These are phyloP conservation scores for Zaprionus capensis DNA, from an alignment of 1,140 invertebrate species.

Conservation along the genomic window DNA sequence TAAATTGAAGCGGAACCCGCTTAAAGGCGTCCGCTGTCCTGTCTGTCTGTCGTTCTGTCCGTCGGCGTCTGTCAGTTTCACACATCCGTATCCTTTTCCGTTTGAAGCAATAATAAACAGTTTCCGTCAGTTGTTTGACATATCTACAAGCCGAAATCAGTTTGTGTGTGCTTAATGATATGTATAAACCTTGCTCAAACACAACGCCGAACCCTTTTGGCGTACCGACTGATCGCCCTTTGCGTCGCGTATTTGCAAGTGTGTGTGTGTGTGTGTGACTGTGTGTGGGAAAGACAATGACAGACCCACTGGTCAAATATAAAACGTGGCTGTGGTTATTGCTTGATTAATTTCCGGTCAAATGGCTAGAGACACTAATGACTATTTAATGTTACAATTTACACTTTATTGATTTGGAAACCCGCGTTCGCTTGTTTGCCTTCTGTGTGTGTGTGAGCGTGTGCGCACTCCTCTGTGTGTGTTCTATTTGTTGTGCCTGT, in stretches of 20 bases:
- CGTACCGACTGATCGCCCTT: constrained; percentile 8
- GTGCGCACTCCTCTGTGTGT: constrained; percentile 6
- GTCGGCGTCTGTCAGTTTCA: constrained; percentile 29
- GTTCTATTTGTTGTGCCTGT: constrained; percentile 30
- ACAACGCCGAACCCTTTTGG: constrained; percentile 62
- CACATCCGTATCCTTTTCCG: constrained; percentile 78
- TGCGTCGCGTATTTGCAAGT: not conserved
- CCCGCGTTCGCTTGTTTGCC: not conserved
- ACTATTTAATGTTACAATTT: constrained; percentile 83
- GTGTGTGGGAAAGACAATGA: constrained; percentile 30
- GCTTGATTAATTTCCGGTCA: constrained; percentile 83
- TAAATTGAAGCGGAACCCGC: constrained; percentile 12
- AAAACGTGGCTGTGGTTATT: constrained; percentile 75
- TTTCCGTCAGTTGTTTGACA: constrained; percentile 78
- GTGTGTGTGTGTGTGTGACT: constrained; percentile 29
- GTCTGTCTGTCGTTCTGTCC: constrained; percentile 17
- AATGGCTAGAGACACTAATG: constrained; percentile 77
- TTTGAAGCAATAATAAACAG: constrained; percentile 79
- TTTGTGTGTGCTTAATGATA: constrained; percentile 73
- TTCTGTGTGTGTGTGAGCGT: constrained; percentile 30
- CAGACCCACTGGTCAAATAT: constrained; percentile 71
- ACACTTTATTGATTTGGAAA: constrained; percentile 76
- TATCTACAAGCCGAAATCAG: constrained; percentile 72
- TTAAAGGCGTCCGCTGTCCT: constrained; percentile 8
- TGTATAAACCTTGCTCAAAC: constrained; percentile 70